These are phyloP conservation scores for Lycodopsis pacificus DNA, from an alignment of 2,797 vertebrate genomes.

Conservation along the genomic window DNA sequence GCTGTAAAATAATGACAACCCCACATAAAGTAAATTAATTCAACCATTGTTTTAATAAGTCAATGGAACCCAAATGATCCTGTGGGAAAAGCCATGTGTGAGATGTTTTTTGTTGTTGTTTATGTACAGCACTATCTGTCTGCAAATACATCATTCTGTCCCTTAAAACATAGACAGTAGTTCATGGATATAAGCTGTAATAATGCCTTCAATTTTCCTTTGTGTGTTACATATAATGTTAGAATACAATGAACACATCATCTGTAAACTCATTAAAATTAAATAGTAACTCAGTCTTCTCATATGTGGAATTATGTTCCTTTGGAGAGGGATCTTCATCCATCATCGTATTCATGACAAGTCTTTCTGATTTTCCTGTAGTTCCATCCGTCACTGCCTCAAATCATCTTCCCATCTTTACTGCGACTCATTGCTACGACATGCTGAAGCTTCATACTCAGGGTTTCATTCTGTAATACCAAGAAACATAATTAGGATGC, in stretches of 20 bases:
- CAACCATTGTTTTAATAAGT: background rate
- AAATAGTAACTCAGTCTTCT: too few species aligned
- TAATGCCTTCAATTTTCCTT: background rate
- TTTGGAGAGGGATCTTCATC: slow-evolving; percentile 2
- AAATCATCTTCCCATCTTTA: slow-evolving; percentile 9
- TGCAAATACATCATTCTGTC: background rate
- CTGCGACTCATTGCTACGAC: background rate
- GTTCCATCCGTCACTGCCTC: background rate
- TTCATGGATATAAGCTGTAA: background rate
- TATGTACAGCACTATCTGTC: background rate
- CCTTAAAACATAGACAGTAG: background rate
- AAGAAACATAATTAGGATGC: slow-evolving; percentile 30
- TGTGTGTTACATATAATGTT: background rate
- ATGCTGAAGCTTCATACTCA: background rate
- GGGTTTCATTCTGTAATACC: slow-evolving; percentile 1
- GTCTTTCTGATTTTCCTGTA: slow-evolving; percentile 10
- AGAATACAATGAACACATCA: background rate
- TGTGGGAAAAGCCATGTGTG: background rate
- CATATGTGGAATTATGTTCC: too few species aligned
- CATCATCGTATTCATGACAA: slow-evolving; percentile 11
- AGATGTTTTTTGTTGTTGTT: background rate
- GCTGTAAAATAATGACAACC: slow-evolving; percentile 1
- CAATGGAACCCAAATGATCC: background rate
- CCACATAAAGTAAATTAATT: background rate
- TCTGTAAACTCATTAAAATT: background rate